phyloP scores from a whole-genome alignment of 2,113 vertebrate genomes.

The Phalacrocorax pelagicus region DNA sequence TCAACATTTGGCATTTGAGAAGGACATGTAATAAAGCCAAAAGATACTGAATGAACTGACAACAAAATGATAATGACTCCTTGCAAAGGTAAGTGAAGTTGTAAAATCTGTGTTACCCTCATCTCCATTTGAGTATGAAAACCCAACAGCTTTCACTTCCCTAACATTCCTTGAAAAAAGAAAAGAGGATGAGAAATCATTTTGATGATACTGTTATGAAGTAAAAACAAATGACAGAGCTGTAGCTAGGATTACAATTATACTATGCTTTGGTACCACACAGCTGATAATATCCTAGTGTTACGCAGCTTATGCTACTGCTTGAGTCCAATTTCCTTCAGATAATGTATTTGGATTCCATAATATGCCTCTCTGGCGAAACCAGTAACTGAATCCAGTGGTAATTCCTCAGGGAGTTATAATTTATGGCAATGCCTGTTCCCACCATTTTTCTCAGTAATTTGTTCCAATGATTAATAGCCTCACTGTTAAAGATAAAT shows the following conservation, averaged over 20 bases:
- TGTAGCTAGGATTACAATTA: not conserved
- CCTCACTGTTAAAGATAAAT: constrained; percentile 24
- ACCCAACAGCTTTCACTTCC: not conserved
- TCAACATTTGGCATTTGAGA: not conserved
- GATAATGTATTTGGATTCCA: constrained; percentile 26
- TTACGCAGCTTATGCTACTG: not conserved
- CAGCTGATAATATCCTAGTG: not conserved
- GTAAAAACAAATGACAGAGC: not conserved
- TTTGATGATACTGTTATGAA: not conserved
- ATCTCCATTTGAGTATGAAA: not conserved
- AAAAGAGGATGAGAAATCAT: not conserved
- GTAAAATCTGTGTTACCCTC: not conserved
- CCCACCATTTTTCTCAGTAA: constrained; percentile 27
- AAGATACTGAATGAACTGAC: not conserved
- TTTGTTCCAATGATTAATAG: constrained; percentile 55
- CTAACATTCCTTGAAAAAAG: not conserved
- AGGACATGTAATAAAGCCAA: not conserved
- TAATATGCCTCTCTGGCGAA: constrained; percentile 29
- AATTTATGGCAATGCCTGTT: constrained; percentile 61
- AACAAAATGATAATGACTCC: not conserved
- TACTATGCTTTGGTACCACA: not conserved
- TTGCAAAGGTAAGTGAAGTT: not conserved
- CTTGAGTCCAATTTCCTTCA: constrained; percentile 19
- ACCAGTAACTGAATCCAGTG: constrained; percentile 32
- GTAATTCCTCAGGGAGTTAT: constrained; percentile 26